phyloP scores from a whole-genome alignment of 2,797 vertebrate species.

The Lutjanus argentimaculatus region DNA sequence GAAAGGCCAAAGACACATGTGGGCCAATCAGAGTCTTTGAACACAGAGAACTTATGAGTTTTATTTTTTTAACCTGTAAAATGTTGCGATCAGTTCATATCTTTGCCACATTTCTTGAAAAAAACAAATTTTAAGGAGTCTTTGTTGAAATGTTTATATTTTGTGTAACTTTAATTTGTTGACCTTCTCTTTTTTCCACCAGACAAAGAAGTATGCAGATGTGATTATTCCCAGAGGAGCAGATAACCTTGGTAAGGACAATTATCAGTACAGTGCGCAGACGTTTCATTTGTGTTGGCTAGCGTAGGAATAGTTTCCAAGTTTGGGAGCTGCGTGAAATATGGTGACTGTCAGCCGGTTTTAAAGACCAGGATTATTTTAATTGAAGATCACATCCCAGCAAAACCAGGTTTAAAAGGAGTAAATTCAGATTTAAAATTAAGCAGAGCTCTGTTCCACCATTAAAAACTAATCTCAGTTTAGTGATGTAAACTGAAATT shows the following conservation, averaged over 20 bases:
- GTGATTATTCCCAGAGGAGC: constrained; percentile 98
- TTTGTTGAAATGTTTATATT: background rate
- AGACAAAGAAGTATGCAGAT: constrained; percentile 99
- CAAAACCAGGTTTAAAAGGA: no score
- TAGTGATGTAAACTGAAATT: no score
- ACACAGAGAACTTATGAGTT: background rate
- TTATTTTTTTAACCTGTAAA: background rate
- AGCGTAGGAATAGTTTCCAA: background rate
- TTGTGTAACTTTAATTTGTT: background rate
- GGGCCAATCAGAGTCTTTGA: background rate
- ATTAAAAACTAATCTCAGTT: no score
- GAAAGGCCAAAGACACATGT: background rate
- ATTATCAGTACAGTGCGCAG: background rate
- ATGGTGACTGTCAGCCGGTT: background rate
- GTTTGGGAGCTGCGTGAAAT: background rate
- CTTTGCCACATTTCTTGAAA: background rate
- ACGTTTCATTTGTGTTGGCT: background rate
- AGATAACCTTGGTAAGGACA: constrained; percentile 93
- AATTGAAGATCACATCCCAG: no score
- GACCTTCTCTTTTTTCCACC: constrained; percentile 31
- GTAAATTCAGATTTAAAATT: no score
- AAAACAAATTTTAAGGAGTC: background rate
- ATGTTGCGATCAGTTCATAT: background rate
- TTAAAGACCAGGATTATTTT: background rate
- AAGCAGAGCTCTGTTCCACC: no score